These are phyloP conservation scores for Camelus bactrianus DNA, from an alignment of 2,113 vertebrate species.

Conservation along the genomic window DNA sequence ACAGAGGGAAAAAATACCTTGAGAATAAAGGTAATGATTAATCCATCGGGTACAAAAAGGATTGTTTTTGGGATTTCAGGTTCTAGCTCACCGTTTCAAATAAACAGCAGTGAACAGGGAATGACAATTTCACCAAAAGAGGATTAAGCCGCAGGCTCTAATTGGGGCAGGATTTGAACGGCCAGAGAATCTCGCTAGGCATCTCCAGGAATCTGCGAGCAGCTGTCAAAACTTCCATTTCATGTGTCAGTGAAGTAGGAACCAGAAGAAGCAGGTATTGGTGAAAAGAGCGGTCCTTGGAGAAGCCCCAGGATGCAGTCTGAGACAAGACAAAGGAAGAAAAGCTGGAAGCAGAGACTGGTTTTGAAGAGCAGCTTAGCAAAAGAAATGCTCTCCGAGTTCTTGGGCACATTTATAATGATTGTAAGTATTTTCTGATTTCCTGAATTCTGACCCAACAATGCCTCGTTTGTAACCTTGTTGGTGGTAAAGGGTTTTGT, in stretches of 20 bases:
- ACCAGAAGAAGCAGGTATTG: constrained; percentile 68
- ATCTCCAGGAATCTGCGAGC: constrained; percentile 61
- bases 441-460: constrained; percentile 15
- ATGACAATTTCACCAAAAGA: constrained; percentile 77
- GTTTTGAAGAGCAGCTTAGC: constrained; percentile 90
- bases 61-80: constrained; percentile 57
- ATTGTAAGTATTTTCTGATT: constrained; percentile 93
- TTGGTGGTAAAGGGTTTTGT: neutral
- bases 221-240: constrained; percentile 78
- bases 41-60: constrained; percentile 72
- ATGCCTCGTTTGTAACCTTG: neutral
- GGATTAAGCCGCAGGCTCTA: constrained; percentile 80
- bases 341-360: constrained; percentile 90
- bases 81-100: constrained; percentile 74
- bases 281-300: neutral
- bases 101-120: constrained; percentile 64
- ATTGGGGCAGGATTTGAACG: constrained; percentile 77
- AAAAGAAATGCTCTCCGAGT: constrained; percentile 95
- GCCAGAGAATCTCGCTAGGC: constrained; percentile 78
- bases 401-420: constrained; percentile 95
- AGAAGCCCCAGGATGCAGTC: constrained; percentile 80
- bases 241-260: constrained; percentile 79
- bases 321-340: constrained; percentile 88
- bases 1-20: constrained; percentile 56
- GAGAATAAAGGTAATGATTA: constrained; percentile 85